phyloP scores from a whole-genome alignment of 2,113 vertebrate genomes.

The Dasyprocta punctata region DNA sequence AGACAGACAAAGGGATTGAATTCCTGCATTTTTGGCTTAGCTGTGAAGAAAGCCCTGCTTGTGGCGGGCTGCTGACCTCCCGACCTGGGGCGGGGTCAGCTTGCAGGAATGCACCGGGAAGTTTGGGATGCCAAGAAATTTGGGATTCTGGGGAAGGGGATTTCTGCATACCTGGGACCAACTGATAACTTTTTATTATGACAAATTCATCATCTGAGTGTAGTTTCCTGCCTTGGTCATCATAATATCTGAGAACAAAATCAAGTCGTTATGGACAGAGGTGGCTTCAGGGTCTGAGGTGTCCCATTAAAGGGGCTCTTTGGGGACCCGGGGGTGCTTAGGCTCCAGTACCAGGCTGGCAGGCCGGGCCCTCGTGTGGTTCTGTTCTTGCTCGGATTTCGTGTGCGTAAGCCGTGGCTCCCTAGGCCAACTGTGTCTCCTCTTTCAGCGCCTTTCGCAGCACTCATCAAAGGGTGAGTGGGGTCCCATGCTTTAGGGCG shows the following conservation, averaged over 20 bases:
- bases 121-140: conserved; percentile 12
- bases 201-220: neutral
- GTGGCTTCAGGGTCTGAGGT: neutral
- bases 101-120: conserved; percentile 22
- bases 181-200: neutral
- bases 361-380: rapidly evolving
- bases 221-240: neutral
- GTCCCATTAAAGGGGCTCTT: neutral
- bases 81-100: neutral
- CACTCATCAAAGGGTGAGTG: too few relatives aligned
- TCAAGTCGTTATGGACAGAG: neutral
- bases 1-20: neutral
- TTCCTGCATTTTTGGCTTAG: neutral
- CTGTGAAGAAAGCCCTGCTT: neutral
- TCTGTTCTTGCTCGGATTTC: neutral
- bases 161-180: conserved; percentile 30
- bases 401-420: neutral
- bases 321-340: rapidly evolving
- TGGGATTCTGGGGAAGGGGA: conserved; percentile 49
- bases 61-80: neutral
- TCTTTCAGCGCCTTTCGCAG: neutral
- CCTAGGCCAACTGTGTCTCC: neutral
- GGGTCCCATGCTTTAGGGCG: too few relatives aligned
- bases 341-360: rapidly evolving
- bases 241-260: neutral